Evolutionary conservation across 2,888 invertebrate species (phyloP).

Genomic region (Oasisia sp.): DNA sequence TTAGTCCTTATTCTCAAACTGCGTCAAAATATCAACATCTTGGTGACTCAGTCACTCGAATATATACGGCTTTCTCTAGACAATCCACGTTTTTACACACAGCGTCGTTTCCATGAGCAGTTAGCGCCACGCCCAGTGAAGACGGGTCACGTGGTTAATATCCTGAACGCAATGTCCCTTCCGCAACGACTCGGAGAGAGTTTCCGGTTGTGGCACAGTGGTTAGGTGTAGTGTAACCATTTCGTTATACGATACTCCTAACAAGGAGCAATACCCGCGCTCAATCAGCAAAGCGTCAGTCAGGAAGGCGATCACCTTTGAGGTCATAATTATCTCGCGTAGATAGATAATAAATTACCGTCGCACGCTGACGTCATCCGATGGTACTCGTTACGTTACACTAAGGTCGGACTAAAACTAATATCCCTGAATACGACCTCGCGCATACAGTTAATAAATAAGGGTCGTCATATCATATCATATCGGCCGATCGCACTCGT

Average conservation of each 20-base stretch:
- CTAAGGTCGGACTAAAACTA: background rate
- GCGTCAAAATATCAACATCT: background rate
- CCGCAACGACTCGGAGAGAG: background rate
- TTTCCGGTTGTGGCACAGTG: background rate
- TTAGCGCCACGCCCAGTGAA: background rate
- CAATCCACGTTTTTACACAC: background rate
- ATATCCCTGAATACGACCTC: background rate
- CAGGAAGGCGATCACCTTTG: no score
- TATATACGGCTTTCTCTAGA: background rate
- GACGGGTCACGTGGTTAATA: background rate
- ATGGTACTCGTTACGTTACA: background rate
- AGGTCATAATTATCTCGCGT: no score
- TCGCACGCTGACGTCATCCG: background rate
- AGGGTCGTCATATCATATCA: background rate
- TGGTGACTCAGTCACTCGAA: background rate
- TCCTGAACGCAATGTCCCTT: background rate
- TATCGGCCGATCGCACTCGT: background rate
- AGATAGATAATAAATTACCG: no score
- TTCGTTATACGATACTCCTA: no score
- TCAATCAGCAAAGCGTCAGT: no score
- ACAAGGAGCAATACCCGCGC: no score
- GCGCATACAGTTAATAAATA: background rate
- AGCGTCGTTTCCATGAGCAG: background rate
- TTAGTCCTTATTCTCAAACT: background rate
- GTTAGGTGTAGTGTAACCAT: no score